Base-by-base conservation (phyloP, 1,140 invertebrate species). In the Brachionus rubens region DNA sequence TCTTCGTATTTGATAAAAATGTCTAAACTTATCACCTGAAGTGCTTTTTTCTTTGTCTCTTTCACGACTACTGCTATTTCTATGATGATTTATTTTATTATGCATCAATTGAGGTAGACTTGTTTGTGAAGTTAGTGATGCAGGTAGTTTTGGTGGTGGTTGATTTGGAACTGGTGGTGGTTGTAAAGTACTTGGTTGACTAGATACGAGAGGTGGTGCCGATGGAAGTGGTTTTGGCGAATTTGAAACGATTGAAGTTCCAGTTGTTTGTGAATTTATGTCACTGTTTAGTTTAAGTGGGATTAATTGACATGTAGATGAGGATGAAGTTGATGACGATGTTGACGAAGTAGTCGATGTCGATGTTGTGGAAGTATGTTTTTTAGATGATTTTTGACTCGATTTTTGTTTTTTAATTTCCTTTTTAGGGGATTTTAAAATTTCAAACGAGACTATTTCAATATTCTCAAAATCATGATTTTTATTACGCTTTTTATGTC, bases 1-100 rank as follows among this genome's bases (percentile, higher is more conserved):
- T 19, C 68, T 19, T 50, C 68, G 21, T 30, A 72, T 72, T 72
- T 72, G 68, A 26, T 72, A 72, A 47, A 72, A 72, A 10, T 72
- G 68, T 9, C 68, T 72, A 41, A 72, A 72, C 30, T 72, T 72
- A 5, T 72, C 68, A 50, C 40, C 50, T 14, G 54, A 59, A n/a
- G 54, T 36, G 12, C 16, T 36, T 21, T 48, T 72, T 19, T 50
- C 46, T 54, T 72, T 72, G 10, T 48, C 46, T 9, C 68, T 16
- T 14, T 54, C 68, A 3, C 46, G 28, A 28, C 50, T 72, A 36
- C 33, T 50, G 30, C 59, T 65, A 65, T 43, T 65, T 43, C 59
- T 21, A 43, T 65, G 59, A 21, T 65, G 59, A 65, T 65, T 65
- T 14, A 65, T 65, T 43, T 65, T 65, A 41, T 65, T 65, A 41